Evolutionary conservation across 2,113 vertebrate species (phyloP), one percentile per base, ranked within the genome.

Genomic region (Theropithecus gelada): DNA sequence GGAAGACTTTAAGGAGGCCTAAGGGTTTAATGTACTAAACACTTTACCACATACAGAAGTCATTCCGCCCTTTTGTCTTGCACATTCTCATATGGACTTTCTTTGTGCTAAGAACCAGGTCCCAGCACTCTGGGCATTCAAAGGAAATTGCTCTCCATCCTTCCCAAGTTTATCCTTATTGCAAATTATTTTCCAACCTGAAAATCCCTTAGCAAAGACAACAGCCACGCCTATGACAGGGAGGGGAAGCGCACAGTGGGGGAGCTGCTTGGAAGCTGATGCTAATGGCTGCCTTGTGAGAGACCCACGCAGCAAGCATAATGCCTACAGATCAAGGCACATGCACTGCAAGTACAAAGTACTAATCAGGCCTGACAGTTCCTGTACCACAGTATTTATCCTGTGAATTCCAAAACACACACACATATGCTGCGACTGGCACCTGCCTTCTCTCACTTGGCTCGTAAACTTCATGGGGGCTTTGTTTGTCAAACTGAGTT

Each of bases 311-410:
- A 38, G 85, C 82, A 94, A 94, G 97, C 90, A 89, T 89, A 95
- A 93, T 30, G 73, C 93, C 97, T 97, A 96, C 35, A 84, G 97
- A 98, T 98, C 98, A 98, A 61, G 97, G 98, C 92, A 92, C 93
- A 98, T 48, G 94, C 98, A 97, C 98, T 80, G 55, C 92, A 38
- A 97, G 97, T 97, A 97, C 93, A 96, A 98, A 94, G 88, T 68
- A 97, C 98, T 95, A 97, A 98, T 68, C 94, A 97, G 89, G 89
- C 95, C 97, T 98, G 97, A 97, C 98, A 98, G 97, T 96, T 97
- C 98, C 98, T 50, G 88, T 86, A 95, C 95, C 73, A 10, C 32
- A 0, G 85, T 96, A 97, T 98, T 98, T 98, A 98, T 98, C 98
- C 98, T 5, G 96, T 85, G 43, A 96, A 98, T 98, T 98, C 82